Evolutionary conservation across 2,113 vertebrate genomes (phyloP).

Genomic region (Chlorodrepanis virens): DNA sequence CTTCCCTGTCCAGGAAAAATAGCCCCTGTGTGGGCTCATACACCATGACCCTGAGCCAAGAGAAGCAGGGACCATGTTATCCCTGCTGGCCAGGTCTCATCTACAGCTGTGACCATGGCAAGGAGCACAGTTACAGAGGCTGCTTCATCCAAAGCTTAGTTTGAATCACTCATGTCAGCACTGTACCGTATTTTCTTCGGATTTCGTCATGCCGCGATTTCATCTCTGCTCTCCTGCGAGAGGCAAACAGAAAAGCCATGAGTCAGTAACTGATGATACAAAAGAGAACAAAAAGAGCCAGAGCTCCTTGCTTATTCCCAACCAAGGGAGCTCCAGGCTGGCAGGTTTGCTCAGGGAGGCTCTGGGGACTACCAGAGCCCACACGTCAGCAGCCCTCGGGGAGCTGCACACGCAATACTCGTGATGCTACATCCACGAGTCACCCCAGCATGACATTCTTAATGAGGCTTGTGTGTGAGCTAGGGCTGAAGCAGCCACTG

Average conservation of each 20-base stretch:
- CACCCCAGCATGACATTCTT: neutral
- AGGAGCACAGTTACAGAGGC: neutral
- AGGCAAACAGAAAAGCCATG: neutral
- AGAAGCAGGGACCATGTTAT: neutral
- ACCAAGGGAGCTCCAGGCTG: neutral
- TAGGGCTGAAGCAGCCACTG: neutral
- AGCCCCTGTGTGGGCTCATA: neutral
- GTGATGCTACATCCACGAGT: neutral
- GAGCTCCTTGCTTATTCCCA: neutral
- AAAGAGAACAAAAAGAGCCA: neutral
- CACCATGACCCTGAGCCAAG: fast-evolving
- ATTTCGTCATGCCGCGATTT: constrained; percentile 91
- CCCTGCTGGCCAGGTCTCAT: neutral
- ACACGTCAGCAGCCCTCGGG: fast-evolving
- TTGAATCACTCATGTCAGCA: neutral
- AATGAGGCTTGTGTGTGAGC: neutral
- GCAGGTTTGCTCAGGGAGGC: neutral
- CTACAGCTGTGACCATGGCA: neutral
- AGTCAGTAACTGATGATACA: neutral
- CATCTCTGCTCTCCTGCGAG: constrained; percentile 87
- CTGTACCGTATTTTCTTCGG: constrained; percentile 90
- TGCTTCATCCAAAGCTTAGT: neutral
- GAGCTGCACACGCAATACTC: fast-evolving
- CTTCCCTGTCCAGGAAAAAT: neutral
- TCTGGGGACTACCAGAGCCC: neutral